A percentile compares a stretch with the other conserved stretches of the same genome.
These are phyloP conservation scores for Drosophila lutescens DNA, from an alignment of 2,888 invertebrate genomes.

Conservation along the genomic window DNA sequence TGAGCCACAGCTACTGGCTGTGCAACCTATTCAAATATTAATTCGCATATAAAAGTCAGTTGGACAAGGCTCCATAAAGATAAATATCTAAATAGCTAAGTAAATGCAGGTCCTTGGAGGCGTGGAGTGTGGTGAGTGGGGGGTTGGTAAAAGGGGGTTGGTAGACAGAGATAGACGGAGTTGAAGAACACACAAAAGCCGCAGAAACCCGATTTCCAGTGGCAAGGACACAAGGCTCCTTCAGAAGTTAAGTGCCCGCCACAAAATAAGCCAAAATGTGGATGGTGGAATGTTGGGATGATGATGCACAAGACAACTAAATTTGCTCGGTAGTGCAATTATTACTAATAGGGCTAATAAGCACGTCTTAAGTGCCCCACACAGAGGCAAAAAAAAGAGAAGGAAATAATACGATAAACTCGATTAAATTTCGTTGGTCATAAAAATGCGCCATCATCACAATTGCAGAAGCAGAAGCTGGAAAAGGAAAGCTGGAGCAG, in stretches of 20 bases:
- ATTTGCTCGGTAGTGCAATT: conserved; percentile 74
- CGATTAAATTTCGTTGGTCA: conserved; percentile 69
- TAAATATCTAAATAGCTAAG: conserved; percentile 48
- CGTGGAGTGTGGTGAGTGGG: neutral
- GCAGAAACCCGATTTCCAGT: conserved; percentile 16
- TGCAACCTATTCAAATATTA: conserved; percentile 37
- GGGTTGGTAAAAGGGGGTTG: neutral
- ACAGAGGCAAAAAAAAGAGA: conserved; percentile 38
- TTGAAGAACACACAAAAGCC: conserved; percentile 30
- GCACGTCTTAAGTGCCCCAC: conserved; percentile 66
- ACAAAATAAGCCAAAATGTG: conserved; percentile 39
- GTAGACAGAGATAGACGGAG: neutral
- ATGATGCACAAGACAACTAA: conserved; percentile 59
- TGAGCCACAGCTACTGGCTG: conserved; percentile 1
- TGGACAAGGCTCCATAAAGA: conserved; percentile 42
- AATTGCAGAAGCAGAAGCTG: conserved; percentile 52
- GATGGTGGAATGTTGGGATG: conserved; percentile 24
- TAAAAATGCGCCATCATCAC: conserved; percentile 73
- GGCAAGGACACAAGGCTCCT: conserved; percentile 30
- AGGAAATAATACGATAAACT: conserved; percentile 69
- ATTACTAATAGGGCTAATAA: conserved; percentile 75
- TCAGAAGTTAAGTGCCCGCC: conserved; percentile 44
- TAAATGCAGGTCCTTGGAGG: conserved; percentile 47
- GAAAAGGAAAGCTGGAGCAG: conserved; percentile 30
- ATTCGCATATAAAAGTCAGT: conserved; percentile 46